These are phyloP conservation scores for Cettia cetti DNA, from an alignment of 2,113 vertebrate genomes.

Conservation along the genomic window DNA sequence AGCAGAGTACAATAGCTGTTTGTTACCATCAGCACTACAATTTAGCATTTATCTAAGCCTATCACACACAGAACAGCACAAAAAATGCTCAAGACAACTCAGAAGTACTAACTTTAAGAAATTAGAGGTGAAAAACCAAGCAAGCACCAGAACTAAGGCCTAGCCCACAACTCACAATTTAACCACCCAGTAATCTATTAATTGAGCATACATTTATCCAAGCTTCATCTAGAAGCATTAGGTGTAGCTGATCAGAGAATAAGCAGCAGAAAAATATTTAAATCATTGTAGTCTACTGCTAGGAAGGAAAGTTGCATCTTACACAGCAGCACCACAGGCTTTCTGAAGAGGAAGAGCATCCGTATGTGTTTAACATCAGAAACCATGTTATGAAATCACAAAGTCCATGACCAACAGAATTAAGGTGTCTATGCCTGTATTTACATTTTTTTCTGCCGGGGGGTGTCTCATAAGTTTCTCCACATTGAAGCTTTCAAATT, in stretches of 20 bases:
- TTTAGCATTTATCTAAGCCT: background rate
- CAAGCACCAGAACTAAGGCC: background rate
- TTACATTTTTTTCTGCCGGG: background rate
- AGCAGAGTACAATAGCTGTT: constrained; percentile 17
- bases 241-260: background rate
- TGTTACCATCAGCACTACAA: constrained; percentile 5
- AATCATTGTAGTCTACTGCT: background rate
- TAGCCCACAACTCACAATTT: background rate
- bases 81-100: background rate
- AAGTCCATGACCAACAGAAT: background rate
- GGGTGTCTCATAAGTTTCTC: background rate
- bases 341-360: background rate
- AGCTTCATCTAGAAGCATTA: background rate
- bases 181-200: background rate
- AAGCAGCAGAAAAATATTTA: background rate
- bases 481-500: background rate
- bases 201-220: background rate
- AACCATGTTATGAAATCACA: background rate
- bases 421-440: background rate
- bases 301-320: background rate
- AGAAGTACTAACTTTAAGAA: background rate
- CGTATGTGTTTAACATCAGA: background rate
- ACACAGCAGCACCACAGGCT: background rate
- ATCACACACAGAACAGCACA: background rate
- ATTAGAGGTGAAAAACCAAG: background rate